A percentile compares a stretch with the other conserved stretches of the same genome.
Evolutionary conservation across 1,140 invertebrate genomes (phyloP).

Genomic region (Coptotermes formosanus): DNA sequence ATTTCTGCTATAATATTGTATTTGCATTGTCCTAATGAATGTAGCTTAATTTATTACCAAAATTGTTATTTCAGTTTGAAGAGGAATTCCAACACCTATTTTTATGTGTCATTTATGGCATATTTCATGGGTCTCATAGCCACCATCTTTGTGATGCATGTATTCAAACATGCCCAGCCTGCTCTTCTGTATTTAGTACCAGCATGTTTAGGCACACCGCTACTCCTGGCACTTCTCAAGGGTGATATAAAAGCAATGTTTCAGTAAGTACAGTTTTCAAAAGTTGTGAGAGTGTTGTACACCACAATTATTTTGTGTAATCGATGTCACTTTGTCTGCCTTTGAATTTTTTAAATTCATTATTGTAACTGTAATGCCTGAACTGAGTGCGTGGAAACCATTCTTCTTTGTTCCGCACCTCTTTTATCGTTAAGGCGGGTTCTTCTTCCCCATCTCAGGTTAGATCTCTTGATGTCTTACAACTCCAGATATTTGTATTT

Average conservation of each 20-base stretch:
- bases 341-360: neutral
- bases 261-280: constrained; percentile 64
- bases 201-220: constrained; percentile 86
- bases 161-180: constrained; percentile 98
- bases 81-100: constrained; percentile 86
- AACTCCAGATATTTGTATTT: constrained; percentile 29
- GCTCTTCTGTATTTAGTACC: constrained; percentile 97
- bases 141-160: constrained; percentile 97
- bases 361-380: no score
- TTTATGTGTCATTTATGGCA: constrained; percentile 89
- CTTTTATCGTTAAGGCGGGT: constrained; percentile 14
- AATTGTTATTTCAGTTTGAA: constrained; percentile 65
- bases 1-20: no score
- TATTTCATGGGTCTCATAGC: constrained; percentile 91
- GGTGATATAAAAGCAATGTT: constrained; percentile 91
- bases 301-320: constrained; percentile 21
- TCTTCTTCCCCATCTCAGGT: constrained; percentile 35
- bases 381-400: no score
- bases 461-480: constrained; percentile 40
- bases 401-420: neutral
- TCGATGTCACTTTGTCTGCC: neutral
- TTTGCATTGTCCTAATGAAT: no score
- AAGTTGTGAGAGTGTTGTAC: no score
- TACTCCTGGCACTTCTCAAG: constrained; percentile 80
- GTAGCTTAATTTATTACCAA: neutral